Conservation (phyloP, 2,113 vertebrate species). For the Misgurnus anguillicaudatus region DNA sequence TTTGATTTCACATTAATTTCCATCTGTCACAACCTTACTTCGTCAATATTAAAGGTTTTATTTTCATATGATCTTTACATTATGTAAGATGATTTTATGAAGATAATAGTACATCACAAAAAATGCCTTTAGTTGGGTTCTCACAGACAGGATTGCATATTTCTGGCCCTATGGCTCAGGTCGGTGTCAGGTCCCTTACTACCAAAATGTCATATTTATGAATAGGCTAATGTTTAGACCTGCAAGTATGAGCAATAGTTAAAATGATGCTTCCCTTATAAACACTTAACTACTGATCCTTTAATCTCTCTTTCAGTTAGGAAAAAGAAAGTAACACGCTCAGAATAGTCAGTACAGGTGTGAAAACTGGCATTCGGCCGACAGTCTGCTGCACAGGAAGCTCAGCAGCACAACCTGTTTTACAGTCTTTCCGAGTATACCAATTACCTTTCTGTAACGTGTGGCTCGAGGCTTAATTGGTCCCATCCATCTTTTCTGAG, state of each 20-base stretch:
- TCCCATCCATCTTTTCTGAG: constrained; percentile 52
- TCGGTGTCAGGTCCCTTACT: too few relatives aligned
- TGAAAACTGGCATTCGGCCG: neutral
- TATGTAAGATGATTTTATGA: too few relatives aligned
- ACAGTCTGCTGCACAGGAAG: constrained; percentile 1
- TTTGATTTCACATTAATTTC: too few relatives aligned
- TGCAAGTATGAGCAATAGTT: too few relatives aligned
- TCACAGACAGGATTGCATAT: too few relatives aligned
- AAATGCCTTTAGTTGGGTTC: too few relatives aligned
- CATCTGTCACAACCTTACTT: too few relatives aligned
- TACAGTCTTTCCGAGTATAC: constrained; percentile 29
- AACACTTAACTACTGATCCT: neutral
- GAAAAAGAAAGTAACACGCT: neutral
- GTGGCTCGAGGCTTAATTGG: constrained; percentile 42
- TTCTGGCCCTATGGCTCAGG: too few relatives aligned
- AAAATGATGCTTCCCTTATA: neutral
- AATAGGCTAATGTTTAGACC: neutral
- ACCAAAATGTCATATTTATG: too few relatives aligned
- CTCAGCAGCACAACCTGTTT: constrained; percentile 11
- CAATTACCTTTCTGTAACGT: constrained; percentile 41
- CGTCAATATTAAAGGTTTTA: too few relatives aligned
- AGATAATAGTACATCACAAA: too few relatives aligned
- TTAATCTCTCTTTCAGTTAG: neutral
- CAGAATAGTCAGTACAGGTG: neutral
- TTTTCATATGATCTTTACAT: too few relatives aligned